Percentiles rank a stretch among this genome's conserved stretches.
phyloP scores from a whole-genome alignment of 2,797 vertebrate genomes.

The Capromys pilorides region DNA sequence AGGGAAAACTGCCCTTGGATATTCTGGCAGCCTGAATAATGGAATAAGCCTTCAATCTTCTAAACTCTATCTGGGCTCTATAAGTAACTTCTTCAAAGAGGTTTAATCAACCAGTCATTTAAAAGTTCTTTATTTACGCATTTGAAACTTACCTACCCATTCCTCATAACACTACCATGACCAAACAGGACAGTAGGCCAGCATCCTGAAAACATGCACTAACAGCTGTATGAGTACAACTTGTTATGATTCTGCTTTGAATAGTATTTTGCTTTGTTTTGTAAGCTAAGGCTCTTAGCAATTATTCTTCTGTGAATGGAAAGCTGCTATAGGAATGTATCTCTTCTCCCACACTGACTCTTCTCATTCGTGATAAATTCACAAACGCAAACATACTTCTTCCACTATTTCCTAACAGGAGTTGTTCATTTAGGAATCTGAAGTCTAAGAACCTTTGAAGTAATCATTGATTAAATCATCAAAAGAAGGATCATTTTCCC shows the following conservation, averaged over 20 bases:
- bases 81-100: slow-evolving; percentile 23
- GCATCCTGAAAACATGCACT: background rate
- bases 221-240: background rate
- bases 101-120: slow-evolving; percentile 42
- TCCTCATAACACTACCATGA: background rate
- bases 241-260: slow-evolving; percentile 11
- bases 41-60: background rate
- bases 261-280: slow-evolving; percentile 34
- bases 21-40: background rate
- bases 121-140: background rate
- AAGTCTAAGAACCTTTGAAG: slow-evolving; percentile 36
- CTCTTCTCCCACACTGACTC: slow-evolving; percentile 20
- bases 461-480: slow-evolving; percentile 6
- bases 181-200: background rate
- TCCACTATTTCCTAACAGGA: background rate
- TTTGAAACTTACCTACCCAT: background rate
- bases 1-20: background rate
- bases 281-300: background rate
- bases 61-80: background rate
- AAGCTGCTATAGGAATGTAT: background rate
- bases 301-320: background rate
- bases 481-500: slow-evolving; percentile 5
- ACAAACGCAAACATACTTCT: slow-evolving; percentile 12
- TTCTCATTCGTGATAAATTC: background rate
- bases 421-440: slow-evolving; percentile 33